Conservation (phyloP, 2,113 vertebrate species). For the Nyctereutes procyonoides region DNA sequence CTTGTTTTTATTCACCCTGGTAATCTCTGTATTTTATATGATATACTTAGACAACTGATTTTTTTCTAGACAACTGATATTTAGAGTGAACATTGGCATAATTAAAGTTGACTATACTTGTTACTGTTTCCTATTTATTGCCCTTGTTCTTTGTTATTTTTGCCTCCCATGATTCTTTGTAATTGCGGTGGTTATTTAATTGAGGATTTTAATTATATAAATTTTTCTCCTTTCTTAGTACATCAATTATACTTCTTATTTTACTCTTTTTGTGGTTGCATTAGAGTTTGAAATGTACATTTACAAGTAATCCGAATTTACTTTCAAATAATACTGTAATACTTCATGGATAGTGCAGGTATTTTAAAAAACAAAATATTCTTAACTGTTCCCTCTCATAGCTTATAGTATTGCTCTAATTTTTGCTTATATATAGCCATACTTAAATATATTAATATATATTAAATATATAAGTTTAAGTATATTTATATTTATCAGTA, state of each 20-base stretch:
- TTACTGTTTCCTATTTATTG: not conserved
- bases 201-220: not conserved
- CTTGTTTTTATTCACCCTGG: not conserved
- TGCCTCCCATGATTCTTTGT: not conserved
- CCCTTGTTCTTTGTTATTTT: not conserved
- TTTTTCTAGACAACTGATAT: not conserved
- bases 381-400: not conserved
- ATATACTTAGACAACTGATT: not conserved
- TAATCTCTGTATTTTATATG: not conserved
- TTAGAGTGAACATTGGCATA: not conserved
- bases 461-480: not conserved
- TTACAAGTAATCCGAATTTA: not conserved
- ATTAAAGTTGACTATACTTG: not conserved
- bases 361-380: not conserved
- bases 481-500: not conserved
- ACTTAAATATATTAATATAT: not conserved
- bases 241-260: not conserved
- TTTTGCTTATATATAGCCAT: not conserved
- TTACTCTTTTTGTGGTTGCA: not conserved
- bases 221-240: not conserved
- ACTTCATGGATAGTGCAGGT: not conserved
- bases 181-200: not conserved
- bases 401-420: not conserved
- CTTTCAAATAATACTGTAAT: not conserved
- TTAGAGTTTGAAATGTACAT: not conserved